Conservation (phyloP, 2,888 invertebrate species). For the Crematogaster levior region DNA sequence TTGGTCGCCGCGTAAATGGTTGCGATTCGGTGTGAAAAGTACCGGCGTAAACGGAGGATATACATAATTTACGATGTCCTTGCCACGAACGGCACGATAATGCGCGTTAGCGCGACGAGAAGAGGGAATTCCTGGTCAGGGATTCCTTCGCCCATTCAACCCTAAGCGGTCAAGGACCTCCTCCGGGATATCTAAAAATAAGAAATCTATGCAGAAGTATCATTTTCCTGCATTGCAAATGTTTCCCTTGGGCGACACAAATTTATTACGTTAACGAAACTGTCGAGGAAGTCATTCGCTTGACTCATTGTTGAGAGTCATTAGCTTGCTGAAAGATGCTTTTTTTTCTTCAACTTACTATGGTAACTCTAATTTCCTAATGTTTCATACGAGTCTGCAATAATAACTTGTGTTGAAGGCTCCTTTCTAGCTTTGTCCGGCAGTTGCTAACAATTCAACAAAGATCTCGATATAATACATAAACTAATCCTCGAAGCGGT, state of each 20-base stretch:
- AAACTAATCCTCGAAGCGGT: neutral
- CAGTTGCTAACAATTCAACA: neutral
- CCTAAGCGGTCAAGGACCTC: neutral
- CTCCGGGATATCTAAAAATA: neutral
- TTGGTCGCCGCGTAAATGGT: neutral
- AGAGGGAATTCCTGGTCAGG: neutral
- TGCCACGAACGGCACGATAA: conserved; percentile 12
- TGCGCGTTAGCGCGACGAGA: neutral
- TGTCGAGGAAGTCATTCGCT: neutral
- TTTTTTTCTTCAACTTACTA: neutral
- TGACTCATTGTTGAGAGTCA: neutral
- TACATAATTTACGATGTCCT: conserved; percentile 25
- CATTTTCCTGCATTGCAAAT: neutral
- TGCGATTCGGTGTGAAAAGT: conserved; percentile 24
- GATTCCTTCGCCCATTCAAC: conserved; percentile 8
- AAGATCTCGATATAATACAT: neutral
- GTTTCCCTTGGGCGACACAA: neutral
- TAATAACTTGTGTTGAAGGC: neutral
- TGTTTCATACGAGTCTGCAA: neutral
- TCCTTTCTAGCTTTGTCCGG: neutral
- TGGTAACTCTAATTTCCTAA: neutral
- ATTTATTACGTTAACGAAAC: neutral
- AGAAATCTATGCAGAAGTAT: neutral
- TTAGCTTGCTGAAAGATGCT: neutral
- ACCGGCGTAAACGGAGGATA: neutral